phyloP scores from a whole-genome alignment of 2,113 vertebrate species.

The Micromys minutus region DNA sequence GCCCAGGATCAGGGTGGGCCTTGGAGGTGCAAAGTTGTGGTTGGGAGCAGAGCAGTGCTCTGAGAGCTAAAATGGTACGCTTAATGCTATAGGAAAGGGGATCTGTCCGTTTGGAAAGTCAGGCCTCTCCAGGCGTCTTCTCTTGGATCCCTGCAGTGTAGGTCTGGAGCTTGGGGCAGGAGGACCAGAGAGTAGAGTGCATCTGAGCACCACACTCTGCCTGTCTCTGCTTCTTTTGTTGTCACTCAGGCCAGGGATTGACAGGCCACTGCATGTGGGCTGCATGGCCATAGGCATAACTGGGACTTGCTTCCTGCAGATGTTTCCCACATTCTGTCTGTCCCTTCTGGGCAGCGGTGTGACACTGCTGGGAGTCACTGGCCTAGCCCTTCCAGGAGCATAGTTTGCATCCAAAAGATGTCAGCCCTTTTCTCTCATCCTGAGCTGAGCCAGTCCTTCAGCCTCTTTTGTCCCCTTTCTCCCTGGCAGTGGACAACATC shows the following conservation, averaged over 20 bases:
- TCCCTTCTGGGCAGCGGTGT: neutral
- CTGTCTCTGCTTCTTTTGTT: neutral
- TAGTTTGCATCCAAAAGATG: conserved; percentile 56
- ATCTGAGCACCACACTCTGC: neutral
- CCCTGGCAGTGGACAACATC: conserved; percentile 94
- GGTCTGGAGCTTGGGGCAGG: neutral
- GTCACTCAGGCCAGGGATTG: conserved; percentile 12
- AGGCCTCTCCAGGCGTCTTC: neutral
- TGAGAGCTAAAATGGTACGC: neutral
- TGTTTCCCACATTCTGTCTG: conserved; percentile 54
- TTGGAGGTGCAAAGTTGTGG: conserved; percentile 5
- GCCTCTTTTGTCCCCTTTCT: conserved; percentile 65
- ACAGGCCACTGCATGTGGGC: conserved; percentile 44
- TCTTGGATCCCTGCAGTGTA: neutral
- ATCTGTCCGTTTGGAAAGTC: neutral
- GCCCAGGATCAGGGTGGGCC: conserved; percentile 3
- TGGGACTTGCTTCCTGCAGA: conserved; percentile 45
- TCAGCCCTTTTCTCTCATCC: conserved; percentile 32
- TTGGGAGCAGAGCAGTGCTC: neutral
- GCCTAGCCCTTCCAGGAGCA: conserved; percentile 42
- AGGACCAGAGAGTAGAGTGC: neutral
- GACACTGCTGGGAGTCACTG: conserved; percentile 49
- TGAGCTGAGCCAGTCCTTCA: conserved; percentile 52
- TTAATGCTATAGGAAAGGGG: neutral
- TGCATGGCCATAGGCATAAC: neutral